Conservation (phyloP, 1,140 invertebrate species). For the Pseudomyrmex flavicornis region DNA sequence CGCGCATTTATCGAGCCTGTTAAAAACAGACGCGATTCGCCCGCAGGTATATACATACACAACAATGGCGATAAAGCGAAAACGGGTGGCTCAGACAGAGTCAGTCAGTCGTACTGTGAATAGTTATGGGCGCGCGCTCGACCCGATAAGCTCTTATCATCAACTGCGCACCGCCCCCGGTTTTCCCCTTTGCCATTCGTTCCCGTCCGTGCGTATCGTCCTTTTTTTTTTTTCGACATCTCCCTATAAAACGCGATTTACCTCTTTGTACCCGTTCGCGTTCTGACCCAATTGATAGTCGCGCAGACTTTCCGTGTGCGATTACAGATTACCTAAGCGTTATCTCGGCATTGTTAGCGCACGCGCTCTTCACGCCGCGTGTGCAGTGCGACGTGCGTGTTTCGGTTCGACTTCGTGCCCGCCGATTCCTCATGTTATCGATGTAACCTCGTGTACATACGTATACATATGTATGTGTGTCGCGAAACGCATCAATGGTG, state of each 20-base stretch:
- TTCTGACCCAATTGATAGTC: constrained; percentile 31
- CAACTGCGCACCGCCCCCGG: constrained; percentile 5
- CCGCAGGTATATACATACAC: constrained; percentile 42
- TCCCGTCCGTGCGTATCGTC: background rate
- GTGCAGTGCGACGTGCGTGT: background rate
- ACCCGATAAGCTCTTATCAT: constrained; percentile 62
- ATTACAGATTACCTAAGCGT: constrained; percentile 12
- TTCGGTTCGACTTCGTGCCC: background rate
- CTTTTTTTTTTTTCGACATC: constrained; percentile 6
- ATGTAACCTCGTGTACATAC: background rate
- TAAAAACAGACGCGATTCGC: constrained; percentile 30
- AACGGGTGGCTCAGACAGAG: background rate
- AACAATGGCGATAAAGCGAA: constrained; percentile 42
- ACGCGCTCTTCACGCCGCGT: background rate
- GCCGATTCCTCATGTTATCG: background rate
- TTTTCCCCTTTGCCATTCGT: background rate
- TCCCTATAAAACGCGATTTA: background rate
- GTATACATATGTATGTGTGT: background rate
- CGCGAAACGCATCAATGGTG: too few relatives aligned
- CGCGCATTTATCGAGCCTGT: constrained; percentile 43
- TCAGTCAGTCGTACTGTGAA: constrained; percentile 12
- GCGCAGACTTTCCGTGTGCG: background rate
- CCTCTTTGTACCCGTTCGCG: background rate
- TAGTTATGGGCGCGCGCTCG: constrained; percentile 22
- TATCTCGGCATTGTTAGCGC: background rate